Percentiles rank a stretch among this genome's conserved stretches.
Conservation (phyloP, 2,888 invertebrate genomes). For the Xylota segnis region DNA sequence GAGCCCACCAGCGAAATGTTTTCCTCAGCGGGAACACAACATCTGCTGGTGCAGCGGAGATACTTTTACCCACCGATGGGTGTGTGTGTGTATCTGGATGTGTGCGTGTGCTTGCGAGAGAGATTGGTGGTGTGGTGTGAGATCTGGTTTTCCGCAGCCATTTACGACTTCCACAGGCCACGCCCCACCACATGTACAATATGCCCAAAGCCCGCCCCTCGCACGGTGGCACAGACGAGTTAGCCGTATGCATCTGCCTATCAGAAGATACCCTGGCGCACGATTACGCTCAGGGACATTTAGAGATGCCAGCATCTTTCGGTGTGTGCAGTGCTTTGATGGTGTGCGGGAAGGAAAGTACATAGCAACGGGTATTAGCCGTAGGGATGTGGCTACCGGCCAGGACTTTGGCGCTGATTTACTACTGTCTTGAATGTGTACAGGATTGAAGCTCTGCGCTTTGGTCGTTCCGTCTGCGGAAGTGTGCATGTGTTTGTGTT, state of each 20-base stretch:
- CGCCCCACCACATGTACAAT: conserved; percentile 79
- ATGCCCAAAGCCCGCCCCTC: conserved; percentile 68
- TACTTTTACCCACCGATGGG: neutral
- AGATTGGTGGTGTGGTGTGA: conserved; percentile 47
- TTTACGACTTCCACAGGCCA: conserved; percentile 83
- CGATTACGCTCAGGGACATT: conserved; percentile 65
- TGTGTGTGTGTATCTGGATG: neutral
- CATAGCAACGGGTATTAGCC: conserved; percentile 68
- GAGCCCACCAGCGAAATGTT: conserved; percentile 68
- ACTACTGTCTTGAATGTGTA: conserved; percentile 54
- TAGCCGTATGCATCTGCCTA: conserved; percentile 72
- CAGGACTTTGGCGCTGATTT: conserved; percentile 81
- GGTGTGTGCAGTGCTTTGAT: neutral
- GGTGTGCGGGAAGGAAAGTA: conserved; percentile 52
- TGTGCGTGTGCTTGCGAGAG: conserved; percentile 1
- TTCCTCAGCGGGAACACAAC: conserved; percentile 48
- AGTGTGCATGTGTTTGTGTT: conserved; percentile 14
- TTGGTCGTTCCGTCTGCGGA: neutral
- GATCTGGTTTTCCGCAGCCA: conserved; percentile 80
- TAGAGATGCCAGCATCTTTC: conserved; percentile 35
- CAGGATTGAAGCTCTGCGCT: neutral
- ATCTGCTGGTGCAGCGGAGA: conserved; percentile 47
- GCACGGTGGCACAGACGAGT: conserved; percentile 28
- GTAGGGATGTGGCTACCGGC: conserved; percentile 83
- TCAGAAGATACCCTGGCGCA: conserved; percentile 71